phyloP scores from a whole-genome alignment of 2,113 vertebrate genomes.

The Onychorhynchus coronatus region DNA sequence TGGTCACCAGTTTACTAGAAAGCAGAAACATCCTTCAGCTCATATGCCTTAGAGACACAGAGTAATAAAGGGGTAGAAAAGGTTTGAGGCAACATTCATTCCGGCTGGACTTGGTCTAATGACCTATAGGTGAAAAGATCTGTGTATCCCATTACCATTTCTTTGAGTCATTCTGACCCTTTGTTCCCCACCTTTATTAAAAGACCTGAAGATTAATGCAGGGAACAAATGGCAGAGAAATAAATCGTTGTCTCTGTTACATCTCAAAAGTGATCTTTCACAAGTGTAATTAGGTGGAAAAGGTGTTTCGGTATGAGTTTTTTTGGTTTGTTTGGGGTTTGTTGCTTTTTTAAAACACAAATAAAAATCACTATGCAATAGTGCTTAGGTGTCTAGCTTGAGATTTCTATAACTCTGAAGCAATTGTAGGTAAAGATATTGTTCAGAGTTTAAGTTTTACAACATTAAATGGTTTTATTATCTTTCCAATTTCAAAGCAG shows the following conservation, averaged over 20 bases:
- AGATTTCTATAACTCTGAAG: neutral
- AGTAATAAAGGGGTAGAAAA: neutral
- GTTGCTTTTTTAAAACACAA: neutral
- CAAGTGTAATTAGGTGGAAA: neutral
- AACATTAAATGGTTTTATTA: constrained; percentile 4
- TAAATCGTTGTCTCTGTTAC: neutral
- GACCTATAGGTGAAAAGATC: constrained; percentile 2
- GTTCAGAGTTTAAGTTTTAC: neutral
- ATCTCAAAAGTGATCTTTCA: neutral
- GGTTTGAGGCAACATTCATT: neutral
- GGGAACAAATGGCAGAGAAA: neutral
- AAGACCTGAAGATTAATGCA: constrained; percentile 31
- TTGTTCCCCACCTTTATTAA: constrained; percentile 31
- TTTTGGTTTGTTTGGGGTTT: neutral
- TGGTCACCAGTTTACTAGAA: constrained; percentile 14
- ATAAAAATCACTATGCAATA: neutral
- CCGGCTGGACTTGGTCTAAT: neutral
- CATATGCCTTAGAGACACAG: neutral
- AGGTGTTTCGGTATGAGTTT: neutral
- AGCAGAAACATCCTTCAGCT: neutral
- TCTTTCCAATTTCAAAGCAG: constrained; percentile 25
- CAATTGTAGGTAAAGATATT: neutral
- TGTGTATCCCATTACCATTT: neutral
- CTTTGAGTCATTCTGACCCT: constrained; percentile 1
- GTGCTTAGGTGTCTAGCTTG: neutral